Conservation (phyloP, 2,797 vertebrate species). For the Chrysocyon brachyurus region DNA sequence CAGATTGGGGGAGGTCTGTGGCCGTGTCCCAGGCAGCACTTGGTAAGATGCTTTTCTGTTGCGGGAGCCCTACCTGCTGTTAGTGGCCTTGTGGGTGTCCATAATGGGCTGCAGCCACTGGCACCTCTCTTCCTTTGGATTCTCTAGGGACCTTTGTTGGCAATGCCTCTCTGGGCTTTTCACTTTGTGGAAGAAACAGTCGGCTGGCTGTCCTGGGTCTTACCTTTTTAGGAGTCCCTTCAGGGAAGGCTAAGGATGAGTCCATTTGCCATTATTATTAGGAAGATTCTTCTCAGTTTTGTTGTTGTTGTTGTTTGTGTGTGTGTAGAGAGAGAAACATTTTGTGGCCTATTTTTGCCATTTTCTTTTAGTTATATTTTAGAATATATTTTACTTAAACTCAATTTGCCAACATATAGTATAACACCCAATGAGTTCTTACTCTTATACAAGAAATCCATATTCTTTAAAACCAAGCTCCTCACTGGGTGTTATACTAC, state of each 20-base stretch:
- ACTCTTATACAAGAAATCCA: not conserved
- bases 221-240: not conserved
- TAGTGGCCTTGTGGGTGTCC: not conserved
- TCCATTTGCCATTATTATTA: not conserved
- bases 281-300: slow-evolving; percentile 28
- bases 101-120: not conserved
- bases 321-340: not conserved
- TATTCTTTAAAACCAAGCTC: not conserved
- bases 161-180: not conserved
- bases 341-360: not conserved
- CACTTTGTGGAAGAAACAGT: not conserved
- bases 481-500: too few relatives aligned
- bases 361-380: not conserved
- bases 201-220: not conserved
- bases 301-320: not conserved
- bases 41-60: not conserved
- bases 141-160: not conserved
- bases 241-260: not conserved
- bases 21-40: not conserved
- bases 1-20: not conserved
- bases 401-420: too few relatives aligned
- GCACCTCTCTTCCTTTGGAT: not conserved
- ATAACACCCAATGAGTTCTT: not conserved
- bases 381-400: too few relatives aligned
- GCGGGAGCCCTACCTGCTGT: not conserved